Base-by-base conservation (phyloP, 2,797 vertebrate species). In the Thamnophis elegans region DNA sequence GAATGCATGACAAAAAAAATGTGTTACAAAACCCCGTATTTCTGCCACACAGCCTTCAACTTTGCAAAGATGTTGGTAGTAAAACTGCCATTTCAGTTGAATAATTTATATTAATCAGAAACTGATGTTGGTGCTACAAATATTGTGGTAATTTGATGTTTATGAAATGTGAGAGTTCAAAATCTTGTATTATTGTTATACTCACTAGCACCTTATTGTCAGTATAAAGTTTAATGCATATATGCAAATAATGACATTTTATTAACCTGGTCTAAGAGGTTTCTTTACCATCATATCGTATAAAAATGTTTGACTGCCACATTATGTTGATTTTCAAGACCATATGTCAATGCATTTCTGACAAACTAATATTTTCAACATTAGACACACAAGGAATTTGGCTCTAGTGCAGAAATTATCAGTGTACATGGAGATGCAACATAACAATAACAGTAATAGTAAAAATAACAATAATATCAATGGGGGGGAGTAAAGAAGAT, bases 181-280 rank as follows among this genome's bases (percentile, higher is more conserved):
- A 93, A 36, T 32, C 93, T 94, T 90, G 18, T 86, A 94, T 91
- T 78, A 85, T 32, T 89, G 10, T 94, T 95, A 87, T n/a, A 89
- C 89, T 53, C 88, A 92, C 14, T 85, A 3, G 18, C 92, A 91
- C 54, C 1, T 92, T 91, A 42, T 55, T 65, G 82, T 93, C 56
- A 93, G 93, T 56, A 85, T 73, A 95, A 78, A 92, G 32, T 56
- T 88, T 60, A 78, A 25, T 92, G 18, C 92, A 22, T 20, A 56
- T 20, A 18, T 95, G 59, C 60, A 89, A 91, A 94, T 82, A 91
- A 55, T 92, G 47, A 68, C 47, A 28, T 90, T 32, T 94, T 90
- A 60, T 95, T 78, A 92, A 94, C 95, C 56, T 95, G 94, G 47
- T 32, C 90, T 14, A 78, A 89, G 92, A 92, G 4, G 18, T 26